Conservation (phyloP, 2,888 invertebrate genomes). For the Amiota communis region DNA sequence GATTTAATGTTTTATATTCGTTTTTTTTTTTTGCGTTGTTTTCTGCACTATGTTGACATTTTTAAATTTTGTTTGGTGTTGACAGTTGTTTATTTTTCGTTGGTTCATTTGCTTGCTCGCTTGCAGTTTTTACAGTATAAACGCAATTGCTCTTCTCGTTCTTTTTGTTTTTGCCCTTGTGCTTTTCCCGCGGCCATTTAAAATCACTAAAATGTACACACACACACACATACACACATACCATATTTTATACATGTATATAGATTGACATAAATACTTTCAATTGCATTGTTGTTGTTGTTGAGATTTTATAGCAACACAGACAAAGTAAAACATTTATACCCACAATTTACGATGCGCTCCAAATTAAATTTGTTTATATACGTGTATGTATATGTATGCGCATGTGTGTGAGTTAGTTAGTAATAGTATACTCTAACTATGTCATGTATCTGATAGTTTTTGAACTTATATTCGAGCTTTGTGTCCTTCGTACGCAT, state of each 20-base stretch:
- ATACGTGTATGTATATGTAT: slow-evolving; percentile 52
- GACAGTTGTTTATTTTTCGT: slow-evolving; percentile 7
- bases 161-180: slow-evolving; percentile 1
- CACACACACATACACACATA: slow-evolving; percentile 22
- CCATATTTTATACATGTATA: not conserved
- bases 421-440: not conserved
- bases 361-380: slow-evolving; percentile 60
- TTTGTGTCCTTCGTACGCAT: not conserved
- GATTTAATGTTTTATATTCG: not conserved
- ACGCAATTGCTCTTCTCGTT: not conserved
- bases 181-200: slow-evolving; percentile 20
- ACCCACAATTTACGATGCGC: slow-evolving; percentile 62
- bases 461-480: not conserved
- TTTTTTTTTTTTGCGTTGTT: not conserved
- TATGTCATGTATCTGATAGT: not conserved
- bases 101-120: not conserved
- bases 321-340: slow-evolving; percentile 15
- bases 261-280: too few species aligned
- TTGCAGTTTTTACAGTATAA: not conserved
- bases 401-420: slow-evolving; percentile 44
- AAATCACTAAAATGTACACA: slow-evolving; percentile 11
- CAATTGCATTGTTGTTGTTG: slow-evolving; percentile 49
- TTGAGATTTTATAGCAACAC: slow-evolving; percentile 65
- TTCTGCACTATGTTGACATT: not conserved
- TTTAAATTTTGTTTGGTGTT: not conserved